Conservation (phyloP, 2,797 vertebrate species). For the Orientallactaga sibirica region DNA sequence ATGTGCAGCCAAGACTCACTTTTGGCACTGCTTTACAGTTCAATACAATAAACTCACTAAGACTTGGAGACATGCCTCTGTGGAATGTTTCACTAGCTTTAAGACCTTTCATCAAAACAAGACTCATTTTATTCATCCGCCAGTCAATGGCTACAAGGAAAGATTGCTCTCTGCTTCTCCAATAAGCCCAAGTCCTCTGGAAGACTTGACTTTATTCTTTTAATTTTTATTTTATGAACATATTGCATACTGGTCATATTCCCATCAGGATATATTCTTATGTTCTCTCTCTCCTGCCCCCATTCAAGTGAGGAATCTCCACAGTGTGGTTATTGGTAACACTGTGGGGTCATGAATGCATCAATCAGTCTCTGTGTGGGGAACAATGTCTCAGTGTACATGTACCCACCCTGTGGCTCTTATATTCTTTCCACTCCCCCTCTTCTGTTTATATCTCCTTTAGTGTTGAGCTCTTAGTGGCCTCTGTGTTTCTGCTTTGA, state of each 20-base stretch:
- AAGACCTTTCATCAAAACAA: conserved; percentile 55
- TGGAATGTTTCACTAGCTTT: background rate
- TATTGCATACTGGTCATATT: background rate
- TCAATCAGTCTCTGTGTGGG: too few species aligned
- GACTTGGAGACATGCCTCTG: background rate
- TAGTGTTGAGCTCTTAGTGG: too few species aligned
- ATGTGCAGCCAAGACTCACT: background rate
- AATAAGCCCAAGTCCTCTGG: conserved; percentile 23
- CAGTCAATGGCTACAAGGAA: conserved; percentile 60
- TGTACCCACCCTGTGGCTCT: too few species aligned
- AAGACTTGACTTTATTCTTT: conserved; percentile 65
- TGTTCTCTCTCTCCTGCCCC: too few species aligned
- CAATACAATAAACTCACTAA: conserved; percentile 14
- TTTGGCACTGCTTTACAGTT: background rate
- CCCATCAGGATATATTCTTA: background rate
- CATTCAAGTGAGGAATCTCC: too few species aligned
- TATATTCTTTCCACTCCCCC: background rate
- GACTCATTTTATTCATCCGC: conserved; percentile 57
- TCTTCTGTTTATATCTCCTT: too few species aligned
- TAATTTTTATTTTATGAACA: conserved; percentile 13
- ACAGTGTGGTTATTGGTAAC: too few species aligned
- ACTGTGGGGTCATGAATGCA: too few species aligned
- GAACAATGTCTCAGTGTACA: too few species aligned
- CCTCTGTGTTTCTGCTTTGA: too few species aligned
- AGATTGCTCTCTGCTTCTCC: conserved; percentile 58